Base-by-base conservation (phyloP, 2,888 invertebrate genomes). In the Escarpia spicata region DNA sequence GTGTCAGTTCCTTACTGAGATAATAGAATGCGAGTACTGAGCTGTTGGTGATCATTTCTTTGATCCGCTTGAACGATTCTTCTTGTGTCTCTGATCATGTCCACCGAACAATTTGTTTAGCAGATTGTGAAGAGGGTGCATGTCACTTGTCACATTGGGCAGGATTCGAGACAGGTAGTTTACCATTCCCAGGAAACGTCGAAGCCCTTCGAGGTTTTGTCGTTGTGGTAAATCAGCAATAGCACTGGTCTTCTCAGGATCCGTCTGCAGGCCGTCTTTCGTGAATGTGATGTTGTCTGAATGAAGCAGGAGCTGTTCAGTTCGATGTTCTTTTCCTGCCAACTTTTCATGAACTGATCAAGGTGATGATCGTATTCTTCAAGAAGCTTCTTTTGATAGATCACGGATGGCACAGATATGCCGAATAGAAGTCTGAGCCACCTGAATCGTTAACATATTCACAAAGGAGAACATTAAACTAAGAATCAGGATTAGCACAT, bases 401-500 rank as follows among this genome's bases (percentile, higher is more conserved):
- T 94, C 92, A 94, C 93, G 31, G 94, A 90, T 6, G 93, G 93
- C 19, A 93, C 94, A 26, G 92, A 92, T 26, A 92, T 52, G n/a
- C 94, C 94, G 90, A 94, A 94, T 10, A 93, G 94, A 37, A 94
- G 92, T 91, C 94, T 91, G 2, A 92, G 90, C 94, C 93, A 94
- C 90, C 94, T 9, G 92, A 93, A 94, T 19, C 94, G 26, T n/a
- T 94, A n/a, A n/a, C n/a, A n/a, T n/a, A n/a, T n/a, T n/a, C n/a
- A n/a, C n/a, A n/a, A n/a, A n/a, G n/a, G n/a, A n/a, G n/a, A n/a
- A n/a, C n/a, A n/a, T n/a, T n/a, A n/a, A n/a, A n/a, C n/a, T n/a
- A n/a, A n/a, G n/a, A n/a, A n/a, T n/a, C n/a, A n/a, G n/a, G n/a
- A n/a, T n/a, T n/a, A n/a, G n/a, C n/a, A n/a, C n/a, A n/a, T n/a